Evolutionary conservation across 2,113 vertebrate species (phyloP).

Genomic region (Mola mola): DNA sequence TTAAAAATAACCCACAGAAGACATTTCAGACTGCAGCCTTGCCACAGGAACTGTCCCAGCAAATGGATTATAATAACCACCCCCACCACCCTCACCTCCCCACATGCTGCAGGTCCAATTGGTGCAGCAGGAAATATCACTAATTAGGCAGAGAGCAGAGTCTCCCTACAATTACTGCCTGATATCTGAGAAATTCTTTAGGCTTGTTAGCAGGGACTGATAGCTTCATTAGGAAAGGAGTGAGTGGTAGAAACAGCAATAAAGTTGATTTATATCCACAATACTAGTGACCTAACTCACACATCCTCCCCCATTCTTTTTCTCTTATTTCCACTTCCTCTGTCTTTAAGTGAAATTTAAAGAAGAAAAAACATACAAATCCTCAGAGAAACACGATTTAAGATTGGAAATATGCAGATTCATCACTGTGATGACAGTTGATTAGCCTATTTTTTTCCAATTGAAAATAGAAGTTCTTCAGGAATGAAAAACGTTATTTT

Average conservation of each 20-base stretch:
- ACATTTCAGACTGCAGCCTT: constrained; percentile 53
- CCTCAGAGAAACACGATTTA: background rate
- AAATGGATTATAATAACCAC: constrained; percentile 63
- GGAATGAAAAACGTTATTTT: too few species aligned
- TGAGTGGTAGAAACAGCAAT: constrained; percentile 32
- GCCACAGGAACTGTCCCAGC: constrained; percentile 56
- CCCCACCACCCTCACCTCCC: background rate
- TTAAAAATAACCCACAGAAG: constrained; percentile 70
- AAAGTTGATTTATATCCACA: constrained; percentile 50
- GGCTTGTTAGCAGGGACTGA: constrained; percentile 66
- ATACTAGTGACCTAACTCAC: constrained; percentile 46
- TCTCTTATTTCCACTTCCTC: constrained; percentile 24
- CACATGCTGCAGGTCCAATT: constrained; percentile 50
- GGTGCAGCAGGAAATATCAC: constrained; percentile 60
- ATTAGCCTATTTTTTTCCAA: too few species aligned
- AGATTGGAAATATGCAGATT: background rate
- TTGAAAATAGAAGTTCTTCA: too few species aligned
- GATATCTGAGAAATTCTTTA: constrained; percentile 63
- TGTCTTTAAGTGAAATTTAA: constrained; percentile 7
- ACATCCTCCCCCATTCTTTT: constrained; percentile 7
- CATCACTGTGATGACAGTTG: background rate
- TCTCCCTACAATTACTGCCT: constrained; percentile 64
- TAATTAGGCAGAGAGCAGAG: constrained; percentile 67
- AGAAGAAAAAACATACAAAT: background rate
- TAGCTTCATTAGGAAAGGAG: constrained; percentile 59